phyloP scores from a whole-genome alignment of 2,888 invertebrate species.

The Graphium colonna region DNA sequence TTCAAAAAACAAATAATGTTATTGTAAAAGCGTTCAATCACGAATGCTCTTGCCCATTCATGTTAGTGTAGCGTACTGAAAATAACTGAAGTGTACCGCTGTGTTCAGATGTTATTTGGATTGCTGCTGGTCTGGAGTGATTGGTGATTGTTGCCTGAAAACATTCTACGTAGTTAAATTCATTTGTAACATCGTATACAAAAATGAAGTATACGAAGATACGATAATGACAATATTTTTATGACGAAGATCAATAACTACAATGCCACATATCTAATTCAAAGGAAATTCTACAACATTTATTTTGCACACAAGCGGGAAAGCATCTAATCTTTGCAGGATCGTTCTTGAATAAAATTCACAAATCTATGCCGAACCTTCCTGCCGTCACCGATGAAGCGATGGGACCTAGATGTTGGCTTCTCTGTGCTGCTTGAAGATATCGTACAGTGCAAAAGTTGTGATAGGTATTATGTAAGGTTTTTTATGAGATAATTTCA shows the following conservation, averaged over 20 bases:
- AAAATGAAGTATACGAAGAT: not conserved
- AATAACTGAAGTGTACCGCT: conserved; percentile 54
- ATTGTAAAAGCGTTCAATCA: no score
- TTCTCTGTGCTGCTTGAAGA: conserved; percentile 69
- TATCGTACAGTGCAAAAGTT: conserved; percentile 39
- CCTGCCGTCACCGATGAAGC: conserved; percentile 54
- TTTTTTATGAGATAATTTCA: conserved; percentile 53
- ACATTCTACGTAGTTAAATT: conserved; percentile 25
- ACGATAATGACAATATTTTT: not conserved
- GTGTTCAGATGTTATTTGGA: conserved; percentile 52
- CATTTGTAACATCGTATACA: not conserved
- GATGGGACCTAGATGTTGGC: conserved; percentile 62
- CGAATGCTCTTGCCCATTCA: conserved; percentile 11
- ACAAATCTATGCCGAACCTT: conserved; percentile 63
- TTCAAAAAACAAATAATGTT: no score
- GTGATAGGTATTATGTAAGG: conserved; percentile 46
- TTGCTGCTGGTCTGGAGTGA: conserved; percentile 46
- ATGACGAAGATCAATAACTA: not conserved
- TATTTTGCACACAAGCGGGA: conserved; percentile 38
- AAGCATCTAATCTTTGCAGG: conserved; percentile 50
- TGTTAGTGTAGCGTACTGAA: conserved; percentile 45
- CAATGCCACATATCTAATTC: not conserved
- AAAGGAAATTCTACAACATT: conserved; percentile 37
- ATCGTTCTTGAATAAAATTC: conserved; percentile 44
- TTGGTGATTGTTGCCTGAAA: conserved; percentile 68